Evolutionary conservation across 2,113 vertebrate genomes (phyloP).

Genomic region (Haplotaxodon microlepis): DNA sequence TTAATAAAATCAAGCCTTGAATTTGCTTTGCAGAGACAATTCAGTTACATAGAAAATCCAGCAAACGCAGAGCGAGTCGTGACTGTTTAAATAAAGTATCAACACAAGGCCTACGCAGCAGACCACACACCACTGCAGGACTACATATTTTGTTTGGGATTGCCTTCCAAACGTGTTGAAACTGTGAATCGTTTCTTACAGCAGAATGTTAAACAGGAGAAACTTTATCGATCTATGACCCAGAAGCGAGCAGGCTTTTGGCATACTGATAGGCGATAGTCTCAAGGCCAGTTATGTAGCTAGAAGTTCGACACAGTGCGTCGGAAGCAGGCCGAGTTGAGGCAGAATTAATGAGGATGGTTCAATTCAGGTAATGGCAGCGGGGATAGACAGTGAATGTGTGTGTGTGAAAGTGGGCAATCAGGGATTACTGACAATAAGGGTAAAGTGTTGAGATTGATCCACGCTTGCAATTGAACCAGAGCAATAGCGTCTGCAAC

Average conservation of each 20-base stretch:
- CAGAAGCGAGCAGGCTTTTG: background rate
- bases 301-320: background rate
- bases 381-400: background rate
- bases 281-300: background rate
- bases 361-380: background rate
- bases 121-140: constrained; percentile 18
- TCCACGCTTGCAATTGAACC: background rate
- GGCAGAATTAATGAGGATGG: background rate
- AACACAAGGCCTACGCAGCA: constrained; percentile 21
- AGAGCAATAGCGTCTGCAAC: background rate
- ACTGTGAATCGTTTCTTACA: background rate
- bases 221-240: background rate
- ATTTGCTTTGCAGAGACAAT: background rate
- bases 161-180: constrained; percentile 11
- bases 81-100: constrained; percentile 34
- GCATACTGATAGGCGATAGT: background rate
- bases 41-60: background rate
- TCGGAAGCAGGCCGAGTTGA: background rate
- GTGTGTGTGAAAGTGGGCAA: background rate
- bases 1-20: background rate
- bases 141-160: constrained; percentile 3
- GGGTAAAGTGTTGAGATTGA: background rate
- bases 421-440: background rate
- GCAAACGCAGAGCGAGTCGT: constrained; percentile 5
- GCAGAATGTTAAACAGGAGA: background rate